Conservation (phyloP, 2,888 invertebrate genomes). For the Steinernema carpocapsae region DNA sequence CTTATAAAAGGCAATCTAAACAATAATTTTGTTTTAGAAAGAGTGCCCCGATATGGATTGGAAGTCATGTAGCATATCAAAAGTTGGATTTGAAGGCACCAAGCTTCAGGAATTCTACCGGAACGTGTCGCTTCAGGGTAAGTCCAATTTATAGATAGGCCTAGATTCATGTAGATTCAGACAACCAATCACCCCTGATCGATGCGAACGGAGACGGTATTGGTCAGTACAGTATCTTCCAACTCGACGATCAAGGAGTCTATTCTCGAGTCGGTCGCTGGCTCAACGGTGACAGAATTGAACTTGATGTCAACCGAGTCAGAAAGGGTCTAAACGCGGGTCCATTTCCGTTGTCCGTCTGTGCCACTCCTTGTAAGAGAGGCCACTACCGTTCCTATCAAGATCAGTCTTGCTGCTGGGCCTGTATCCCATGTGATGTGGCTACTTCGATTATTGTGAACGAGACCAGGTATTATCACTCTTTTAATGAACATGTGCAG, state of each 20-base stretch:
- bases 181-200: constrained; percentile 72
- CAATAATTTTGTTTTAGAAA: no score
- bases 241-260: constrained; percentile 74
- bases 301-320: constrained; percentile 50
- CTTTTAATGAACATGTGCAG: neutral
- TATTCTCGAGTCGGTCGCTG: constrained; percentile 74
- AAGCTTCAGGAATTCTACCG: constrained; percentile 75
- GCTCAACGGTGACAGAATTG: constrained; percentile 54
- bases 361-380: constrained; percentile 75
- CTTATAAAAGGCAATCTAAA: no score
- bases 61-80: constrained; percentile 55
- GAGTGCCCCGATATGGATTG: constrained; percentile 40
- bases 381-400: constrained; percentile 74
- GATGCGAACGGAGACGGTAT: constrained; percentile 78
- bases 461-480: constrained; percentile 72
- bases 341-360: constrained; percentile 74
- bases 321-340: constrained; percentile 48
- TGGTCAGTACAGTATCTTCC: constrained; percentile 78
- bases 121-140: constrained; percentile 75
- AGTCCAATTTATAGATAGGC: constrained; percentile 42
- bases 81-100: constrained; percentile 71
- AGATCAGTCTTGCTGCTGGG: constrained; percentile 77
- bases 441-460: constrained; percentile 75
- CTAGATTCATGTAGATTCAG: constrained; percentile 62
- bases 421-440: constrained; percentile 76